phyloP scores from a whole-genome alignment of 2,797 vertebrate genomes.

The Allobates femoralis region DNA sequence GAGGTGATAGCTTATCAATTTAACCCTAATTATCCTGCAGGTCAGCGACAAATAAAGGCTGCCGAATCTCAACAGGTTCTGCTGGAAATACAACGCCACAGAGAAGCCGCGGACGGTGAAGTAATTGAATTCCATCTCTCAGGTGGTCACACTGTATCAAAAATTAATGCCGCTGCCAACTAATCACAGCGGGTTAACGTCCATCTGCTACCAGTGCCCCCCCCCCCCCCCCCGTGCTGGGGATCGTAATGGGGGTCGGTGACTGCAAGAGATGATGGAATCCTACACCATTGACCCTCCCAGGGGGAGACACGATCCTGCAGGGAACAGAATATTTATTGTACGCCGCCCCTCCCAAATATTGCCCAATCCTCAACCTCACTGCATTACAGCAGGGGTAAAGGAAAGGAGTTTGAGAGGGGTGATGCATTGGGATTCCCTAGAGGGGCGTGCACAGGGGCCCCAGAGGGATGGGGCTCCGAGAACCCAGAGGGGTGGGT shows the following conservation, averaged over 20 bases:
- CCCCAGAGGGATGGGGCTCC: no score
- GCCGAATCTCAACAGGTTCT: slow-evolving; percentile 82
- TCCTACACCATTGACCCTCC: slow-evolving; percentile 10
- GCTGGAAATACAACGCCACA: slow-evolving; percentile 69
- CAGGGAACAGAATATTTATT: background rate
- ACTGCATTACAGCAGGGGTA: background rate
- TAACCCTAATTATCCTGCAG: slow-evolving; percentile 84
- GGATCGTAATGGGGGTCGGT: background rate
- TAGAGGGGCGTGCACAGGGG: no score
- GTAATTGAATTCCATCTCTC: slow-evolving; percentile 80
- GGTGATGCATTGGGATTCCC: no score
- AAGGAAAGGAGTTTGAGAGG: background rate
- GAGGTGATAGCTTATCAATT: slow-evolving; percentile 78
- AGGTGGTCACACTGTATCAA: slow-evolving; percentile 75
- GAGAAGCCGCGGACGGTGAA: slow-evolving; percentile 60
- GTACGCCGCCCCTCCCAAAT: background rate
- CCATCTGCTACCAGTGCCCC: slow-evolving; percentile 71
- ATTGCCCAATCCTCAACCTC: background rate
- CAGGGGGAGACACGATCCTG: background rate
- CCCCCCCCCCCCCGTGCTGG: background rate
- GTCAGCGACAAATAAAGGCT: slow-evolving; percentile 81
- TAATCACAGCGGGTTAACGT: slow-evolving; percentile 76
- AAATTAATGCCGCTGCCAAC: slow-evolving; percentile 77
- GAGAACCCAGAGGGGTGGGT: no score
- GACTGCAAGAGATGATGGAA: slow-evolving; percentile 11